These are phyloP conservation scores for Carposina sasakii DNA, from an alignment of 1,140 invertebrate genomes.

Conservation along the genomic window DNA sequence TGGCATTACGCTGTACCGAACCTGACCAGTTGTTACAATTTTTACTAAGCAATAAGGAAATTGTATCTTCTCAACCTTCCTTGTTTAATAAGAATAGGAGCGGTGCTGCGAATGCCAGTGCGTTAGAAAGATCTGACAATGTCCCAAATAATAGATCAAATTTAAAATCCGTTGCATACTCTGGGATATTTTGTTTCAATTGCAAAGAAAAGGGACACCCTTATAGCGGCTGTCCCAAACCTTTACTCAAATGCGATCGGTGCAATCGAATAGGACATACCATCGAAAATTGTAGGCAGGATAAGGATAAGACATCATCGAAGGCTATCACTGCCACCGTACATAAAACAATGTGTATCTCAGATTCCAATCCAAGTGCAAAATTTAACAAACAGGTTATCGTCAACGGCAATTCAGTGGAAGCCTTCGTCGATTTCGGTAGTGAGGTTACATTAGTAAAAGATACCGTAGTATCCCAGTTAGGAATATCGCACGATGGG, in stretches of 20 bases:
- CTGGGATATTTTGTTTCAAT: constrained; percentile 16
- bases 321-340: neutral
- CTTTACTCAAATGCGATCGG: constrained; percentile 12
- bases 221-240: constrained; percentile 13
- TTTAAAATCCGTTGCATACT: too few species aligned
- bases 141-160: too few species aligned
- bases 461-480: neutral
- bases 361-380: neutral
- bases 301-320: neutral
- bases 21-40: constrained; percentile 5
- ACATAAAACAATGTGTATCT: constrained; percentile 12
- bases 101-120: too few species aligned
- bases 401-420: neutral
- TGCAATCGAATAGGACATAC: constrained; percentile 17
- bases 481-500: constrained; percentile 16
- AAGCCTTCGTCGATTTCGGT: constrained; percentile 18
- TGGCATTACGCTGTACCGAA: neutral
- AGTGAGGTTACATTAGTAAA: constrained; percentile 17
- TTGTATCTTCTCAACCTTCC: too few species aligned
- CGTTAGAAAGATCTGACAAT: too few species aligned
- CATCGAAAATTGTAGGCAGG: constrained; percentile 2
- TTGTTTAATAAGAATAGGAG: too few species aligned
- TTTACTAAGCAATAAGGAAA: constrained; percentile 6
- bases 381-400: constrained; percentile 13
- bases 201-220: constrained; percentile 22